Evolutionary conservation across 2,888 invertebrate genomes (phyloP).

Genomic region (Ornithoptera priamus): DNA sequence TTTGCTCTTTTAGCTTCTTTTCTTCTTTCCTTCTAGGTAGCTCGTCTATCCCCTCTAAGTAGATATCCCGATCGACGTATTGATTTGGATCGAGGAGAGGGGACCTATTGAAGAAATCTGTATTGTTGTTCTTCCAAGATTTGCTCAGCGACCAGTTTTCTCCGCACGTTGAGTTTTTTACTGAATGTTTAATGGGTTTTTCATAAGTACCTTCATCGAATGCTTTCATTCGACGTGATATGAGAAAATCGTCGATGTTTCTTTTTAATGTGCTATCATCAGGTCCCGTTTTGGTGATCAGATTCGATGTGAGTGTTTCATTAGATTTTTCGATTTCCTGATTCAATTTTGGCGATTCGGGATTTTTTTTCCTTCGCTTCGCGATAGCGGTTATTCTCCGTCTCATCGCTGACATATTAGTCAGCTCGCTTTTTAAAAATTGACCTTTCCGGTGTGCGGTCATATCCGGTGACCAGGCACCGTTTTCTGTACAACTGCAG

Average conservation of each 20-base stretch:
- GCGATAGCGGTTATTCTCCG: conserved; percentile 69
- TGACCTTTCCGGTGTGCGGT: conserved; percentile 66
- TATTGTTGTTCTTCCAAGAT: conserved; percentile 68
- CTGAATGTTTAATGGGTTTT: conserved; percentile 58
- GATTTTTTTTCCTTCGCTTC: conserved; percentile 59
- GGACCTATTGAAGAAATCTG: conserved; percentile 59
- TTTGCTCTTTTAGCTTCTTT: conserved; percentile 68
- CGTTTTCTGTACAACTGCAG: conserved; percentile 76
- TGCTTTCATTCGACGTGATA: conserved; percentile 64
- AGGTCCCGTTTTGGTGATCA: conserved; percentile 68
- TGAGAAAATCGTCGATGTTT: conserved; percentile 68
- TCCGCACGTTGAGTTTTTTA: conserved; percentile 63
- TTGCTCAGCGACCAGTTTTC: conserved; percentile 78
- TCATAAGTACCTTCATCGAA: conserved; percentile 72
- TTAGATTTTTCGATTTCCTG: conserved; percentile 42
- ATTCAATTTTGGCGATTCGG: conserved; percentile 55
- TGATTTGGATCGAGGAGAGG: conserved; percentile 51
- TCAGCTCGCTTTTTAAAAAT: conserved; percentile 69
- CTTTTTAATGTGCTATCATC: conserved; percentile 64
- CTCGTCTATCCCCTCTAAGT: conserved; percentile 67
- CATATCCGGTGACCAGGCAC: conserved; percentile 76
- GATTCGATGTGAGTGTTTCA: conserved; percentile 61
- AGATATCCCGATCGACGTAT: conserved; percentile 49
- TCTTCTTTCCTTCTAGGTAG: conserved; percentile 54
- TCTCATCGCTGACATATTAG: conserved; percentile 73